Conservation (phyloP, 2,888 invertebrate genomes). For the Timandra comae region DNA sequence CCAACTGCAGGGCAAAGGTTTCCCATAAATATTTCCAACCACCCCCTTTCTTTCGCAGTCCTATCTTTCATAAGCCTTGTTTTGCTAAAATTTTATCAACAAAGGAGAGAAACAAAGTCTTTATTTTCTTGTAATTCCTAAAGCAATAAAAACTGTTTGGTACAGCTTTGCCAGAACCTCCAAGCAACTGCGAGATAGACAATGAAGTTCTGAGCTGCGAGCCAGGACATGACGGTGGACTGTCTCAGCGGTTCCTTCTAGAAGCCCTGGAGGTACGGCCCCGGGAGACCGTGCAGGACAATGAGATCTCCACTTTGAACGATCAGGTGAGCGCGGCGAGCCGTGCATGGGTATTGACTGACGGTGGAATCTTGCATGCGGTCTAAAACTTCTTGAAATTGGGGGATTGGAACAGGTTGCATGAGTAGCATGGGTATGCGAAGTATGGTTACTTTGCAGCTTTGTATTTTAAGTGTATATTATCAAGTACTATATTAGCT, state of each 20-base stretch:
- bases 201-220: slow-evolving; percentile 83
- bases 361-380: slow-evolving; percentile 3
- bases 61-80: no score
- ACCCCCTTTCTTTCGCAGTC: no score
- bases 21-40: no score
- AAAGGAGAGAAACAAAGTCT: no score
- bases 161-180: slow-evolving; percentile 86
- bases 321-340: slow-evolving; percentile 76
- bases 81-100: no score
- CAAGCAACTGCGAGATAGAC: slow-evolving; percentile 84
- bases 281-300: slow-evolving; percentile 62
- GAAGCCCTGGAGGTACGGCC: slow-evolving; percentile 84
- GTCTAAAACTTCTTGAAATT: neutral
- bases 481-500: no score
- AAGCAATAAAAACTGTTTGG: no score
- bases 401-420: neutral
- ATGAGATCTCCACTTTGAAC: slow-evolving; percentile 80
- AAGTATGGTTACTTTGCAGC: neutral
- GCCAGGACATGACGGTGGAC: slow-evolving; percentile 88
- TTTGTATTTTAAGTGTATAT: neutral
- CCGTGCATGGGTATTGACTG: slow-evolving; percentile 17
- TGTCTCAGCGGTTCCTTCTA: slow-evolving; percentile 87
- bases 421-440: neutral
- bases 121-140: no score
- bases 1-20: no score